phyloP scores from a whole-genome alignment of 2,797 vertebrate species.

The Gephyroberyx darwinii region DNA sequence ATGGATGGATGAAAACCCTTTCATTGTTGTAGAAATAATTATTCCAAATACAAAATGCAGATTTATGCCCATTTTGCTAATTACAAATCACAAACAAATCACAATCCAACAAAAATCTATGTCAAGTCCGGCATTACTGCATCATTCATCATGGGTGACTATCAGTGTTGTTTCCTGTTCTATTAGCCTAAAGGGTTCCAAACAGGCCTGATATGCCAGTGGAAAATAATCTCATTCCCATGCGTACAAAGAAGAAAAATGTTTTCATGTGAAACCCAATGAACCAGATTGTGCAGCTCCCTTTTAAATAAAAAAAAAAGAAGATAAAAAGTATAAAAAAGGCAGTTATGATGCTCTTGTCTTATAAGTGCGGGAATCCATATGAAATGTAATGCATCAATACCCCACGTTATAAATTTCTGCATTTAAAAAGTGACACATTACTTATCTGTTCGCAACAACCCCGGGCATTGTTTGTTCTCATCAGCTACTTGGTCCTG shows the following conservation, averaged over 20 bases:
- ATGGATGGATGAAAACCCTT: background rate
- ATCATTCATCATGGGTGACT: constrained; percentile 4
- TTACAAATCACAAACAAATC: constrained; percentile 25
- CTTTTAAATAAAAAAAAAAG: constrained; percentile 1
- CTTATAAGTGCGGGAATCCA: background rate
- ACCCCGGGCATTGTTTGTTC: constrained; percentile 16
- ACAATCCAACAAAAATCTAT: constrained; percentile 2
- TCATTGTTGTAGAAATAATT: background rate
- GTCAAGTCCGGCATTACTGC: constrained; percentile 25
- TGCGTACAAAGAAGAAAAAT: background rate
- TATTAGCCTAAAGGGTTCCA: constrained; percentile 29
- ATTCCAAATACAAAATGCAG: background rate
- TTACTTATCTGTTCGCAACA: background rate
- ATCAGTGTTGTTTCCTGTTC: constrained; percentile 14
- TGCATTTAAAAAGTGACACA: constrained; percentile 1
- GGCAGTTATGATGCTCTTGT: constrained; percentile 4
- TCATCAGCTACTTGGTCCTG: constrained; percentile 13
- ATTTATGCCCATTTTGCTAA: background rate
- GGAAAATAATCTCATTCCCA: constrained; percentile 24
- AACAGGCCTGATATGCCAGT: constrained; percentile 10
- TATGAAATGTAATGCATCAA: background rate
- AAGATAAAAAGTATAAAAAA: background rate
- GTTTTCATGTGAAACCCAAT: constrained; percentile 14
- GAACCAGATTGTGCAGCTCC: constrained; percentile 7
- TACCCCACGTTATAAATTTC: background rate